Percentiles rank a stretch among this genome's conserved stretches.
phyloP scores from a whole-genome alignment of 2,888 invertebrate genomes.

The Tortricodes alternella region DNA sequence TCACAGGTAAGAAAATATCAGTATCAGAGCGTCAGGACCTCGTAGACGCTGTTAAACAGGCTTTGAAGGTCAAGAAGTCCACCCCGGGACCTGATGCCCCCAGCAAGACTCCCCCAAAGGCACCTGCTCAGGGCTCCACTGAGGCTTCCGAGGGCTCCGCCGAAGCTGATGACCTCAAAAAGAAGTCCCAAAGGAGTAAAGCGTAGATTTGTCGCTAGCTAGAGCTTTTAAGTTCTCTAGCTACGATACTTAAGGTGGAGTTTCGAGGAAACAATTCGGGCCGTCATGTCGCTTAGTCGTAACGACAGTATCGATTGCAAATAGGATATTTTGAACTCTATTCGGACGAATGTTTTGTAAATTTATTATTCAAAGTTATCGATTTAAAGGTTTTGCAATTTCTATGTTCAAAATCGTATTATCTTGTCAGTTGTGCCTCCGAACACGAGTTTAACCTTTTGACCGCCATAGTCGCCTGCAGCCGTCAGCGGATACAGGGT shows the following conservation, averaged over 20 bases:
- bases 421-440: too few species aligned
- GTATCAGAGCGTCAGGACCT: conserved; percentile 82
- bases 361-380: too few species aligned
- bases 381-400: too few species aligned
- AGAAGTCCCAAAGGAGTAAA: conserved; percentile 72
- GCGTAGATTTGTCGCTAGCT: conserved; percentile 47
- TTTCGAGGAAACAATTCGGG: too few species aligned
- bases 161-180: conserved; percentile 58
- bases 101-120: conserved; percentile 17
- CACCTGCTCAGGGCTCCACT: neutral
- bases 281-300: too few species aligned
- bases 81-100: conserved; percentile 42
- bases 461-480: too few species aligned
- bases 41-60: conserved; percentile 84
- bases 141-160: conserved; percentile 10
- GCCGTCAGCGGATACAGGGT: too few species aligned
- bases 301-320: too few species aligned
- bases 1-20: conserved; percentile 85
- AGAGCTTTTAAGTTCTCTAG: neutral
- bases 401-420: too few species aligned
- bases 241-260: neutral
- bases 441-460: too few species aligned
- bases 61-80: conserved; percentile 78
- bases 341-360: too few species aligned
- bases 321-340: too few species aligned